Percentiles rank a stretch among this genome's conserved stretches.
Evolutionary conservation across 2,888 invertebrate genomes (phyloP).

Genomic region (Asteroscopus sphinx): DNA sequence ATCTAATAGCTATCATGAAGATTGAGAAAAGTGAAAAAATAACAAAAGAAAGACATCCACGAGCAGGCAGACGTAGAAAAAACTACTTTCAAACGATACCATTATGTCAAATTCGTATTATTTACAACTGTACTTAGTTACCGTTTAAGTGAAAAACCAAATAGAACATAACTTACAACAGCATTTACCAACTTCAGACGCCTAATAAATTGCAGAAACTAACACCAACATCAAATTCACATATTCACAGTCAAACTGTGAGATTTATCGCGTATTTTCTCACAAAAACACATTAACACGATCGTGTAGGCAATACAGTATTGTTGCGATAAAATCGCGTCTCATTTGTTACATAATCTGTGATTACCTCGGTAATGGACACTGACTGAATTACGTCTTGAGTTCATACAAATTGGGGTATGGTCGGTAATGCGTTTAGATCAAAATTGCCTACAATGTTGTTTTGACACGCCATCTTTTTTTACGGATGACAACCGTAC

Average conservation of each 20-base stretch:
- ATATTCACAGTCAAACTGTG: slow-evolving; percentile 13
- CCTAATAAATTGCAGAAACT: slow-evolving; percentile 11
- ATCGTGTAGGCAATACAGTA: slow-evolving; percentile 41
- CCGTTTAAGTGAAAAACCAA: slow-evolving; percentile 1
- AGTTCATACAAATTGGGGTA: slow-evolving; percentile 23
- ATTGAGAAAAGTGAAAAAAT: no score
- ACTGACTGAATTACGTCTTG: slow-evolving; percentile 17
- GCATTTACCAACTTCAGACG: slow-evolving; percentile 7
- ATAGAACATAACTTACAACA: slow-evolving; percentile 4
- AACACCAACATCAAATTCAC: slow-evolving; percentile 19
- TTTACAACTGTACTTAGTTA: neutral
- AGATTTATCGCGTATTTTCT: slow-evolving; percentile 36
- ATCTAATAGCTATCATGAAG: no score
- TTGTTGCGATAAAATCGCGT: slow-evolving; percentile 19
- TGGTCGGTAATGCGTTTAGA: slow-evolving; percentile 15
- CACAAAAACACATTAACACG: slow-evolving; percentile 27
- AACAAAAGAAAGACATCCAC: no score
- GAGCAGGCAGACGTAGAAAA: neutral
- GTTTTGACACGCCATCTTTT: neutral
- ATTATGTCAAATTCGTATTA: slow-evolving; percentile 8
- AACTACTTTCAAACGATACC: neutral
- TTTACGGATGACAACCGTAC: neutral
- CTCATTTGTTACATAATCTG: slow-evolving; percentile 39
- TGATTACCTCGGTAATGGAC: slow-evolving; percentile 23
- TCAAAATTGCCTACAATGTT: slow-evolving; percentile 12